Percentiles rank a stretch among this genome's conserved stretches.
Evolutionary conservation across 2,113 vertebrate species (phyloP).

Genomic region (Spea bombifrons): DNA sequence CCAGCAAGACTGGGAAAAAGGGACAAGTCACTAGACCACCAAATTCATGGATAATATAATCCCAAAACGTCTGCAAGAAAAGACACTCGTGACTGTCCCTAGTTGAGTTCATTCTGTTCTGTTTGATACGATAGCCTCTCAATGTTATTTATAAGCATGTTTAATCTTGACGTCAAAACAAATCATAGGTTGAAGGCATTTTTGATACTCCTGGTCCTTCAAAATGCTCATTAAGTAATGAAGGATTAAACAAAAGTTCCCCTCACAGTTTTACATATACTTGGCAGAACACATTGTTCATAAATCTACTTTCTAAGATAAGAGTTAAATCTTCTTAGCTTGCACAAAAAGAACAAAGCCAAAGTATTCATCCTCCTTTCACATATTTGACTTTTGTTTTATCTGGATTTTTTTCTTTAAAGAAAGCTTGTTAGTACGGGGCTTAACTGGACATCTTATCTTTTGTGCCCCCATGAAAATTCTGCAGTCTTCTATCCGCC

Average conservation of each 20-base stretch:
- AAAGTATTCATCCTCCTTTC: neutral
- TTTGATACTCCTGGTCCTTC: neutral
- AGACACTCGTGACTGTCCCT: constrained; percentile 23
- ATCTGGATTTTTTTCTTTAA: no score
- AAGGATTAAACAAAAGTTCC: constrained; percentile 8
- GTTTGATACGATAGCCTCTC: neutral
- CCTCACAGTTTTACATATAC: neutral
- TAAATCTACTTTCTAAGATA: neutral
- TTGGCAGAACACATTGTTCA: neutral
- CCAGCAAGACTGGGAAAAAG: constrained; percentile 63
- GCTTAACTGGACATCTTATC: no score
- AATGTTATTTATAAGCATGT: neutral
- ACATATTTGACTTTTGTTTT: no score
- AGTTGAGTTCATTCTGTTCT: constrained; percentile 32
- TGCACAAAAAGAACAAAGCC: neutral
- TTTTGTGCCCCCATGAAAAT: no score
- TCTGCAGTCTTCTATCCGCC: no score
- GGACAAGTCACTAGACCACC: constrained; percentile 60
- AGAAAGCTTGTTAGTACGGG: no score
- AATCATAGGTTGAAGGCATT: neutral
- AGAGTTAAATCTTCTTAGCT: neutral
- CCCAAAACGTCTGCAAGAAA: constrained; percentile 65
- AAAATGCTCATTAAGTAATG: constrained; percentile 30
- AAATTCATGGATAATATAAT: constrained; percentile 59
- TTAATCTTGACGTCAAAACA: constrained; percentile 20